These are phyloP conservation scores for Chaetodon trifasciatus DNA, from an alignment of 2,797 vertebrate species.

Conservation along the genomic window DNA sequence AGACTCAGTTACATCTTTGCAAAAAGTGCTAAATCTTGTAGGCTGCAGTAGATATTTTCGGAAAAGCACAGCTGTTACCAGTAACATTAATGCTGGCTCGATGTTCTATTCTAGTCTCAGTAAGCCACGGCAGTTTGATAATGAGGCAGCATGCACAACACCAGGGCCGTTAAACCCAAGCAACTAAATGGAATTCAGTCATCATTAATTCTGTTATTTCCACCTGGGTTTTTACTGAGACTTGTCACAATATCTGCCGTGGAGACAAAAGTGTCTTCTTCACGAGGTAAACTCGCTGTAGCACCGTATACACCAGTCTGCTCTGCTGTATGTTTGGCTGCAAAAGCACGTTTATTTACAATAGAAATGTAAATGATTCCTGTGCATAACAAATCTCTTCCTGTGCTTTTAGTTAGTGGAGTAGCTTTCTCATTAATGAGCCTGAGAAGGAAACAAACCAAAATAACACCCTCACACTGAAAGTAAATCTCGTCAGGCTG, in stretches of 20 bases:
- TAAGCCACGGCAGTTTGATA: not conserved
- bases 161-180: not conserved
- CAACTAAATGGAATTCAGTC: not conserved
- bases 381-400: not conserved
- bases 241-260: not conserved
- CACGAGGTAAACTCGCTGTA: not conserved
- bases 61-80: not conserved
- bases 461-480: not conserved
- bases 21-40: not conserved
- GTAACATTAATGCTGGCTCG: not conserved
- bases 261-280: not conserved
- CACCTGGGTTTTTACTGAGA: not conserved
- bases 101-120: not conserved
- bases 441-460: constrained; percentile 32
- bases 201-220: not conserved
- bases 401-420: not conserved
- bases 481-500: constrained; percentile 23
- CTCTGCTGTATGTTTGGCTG: not conserved
- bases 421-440: constrained; percentile 7
- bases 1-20: no score
- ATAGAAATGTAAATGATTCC: not conserved
- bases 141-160: not conserved
- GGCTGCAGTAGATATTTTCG: not conserved
- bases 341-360: not conserved
- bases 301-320: not conserved